Evolutionary conservation across 2,113 vertebrate genomes (phyloP).

Genomic region (Lepus timidus): DNA sequence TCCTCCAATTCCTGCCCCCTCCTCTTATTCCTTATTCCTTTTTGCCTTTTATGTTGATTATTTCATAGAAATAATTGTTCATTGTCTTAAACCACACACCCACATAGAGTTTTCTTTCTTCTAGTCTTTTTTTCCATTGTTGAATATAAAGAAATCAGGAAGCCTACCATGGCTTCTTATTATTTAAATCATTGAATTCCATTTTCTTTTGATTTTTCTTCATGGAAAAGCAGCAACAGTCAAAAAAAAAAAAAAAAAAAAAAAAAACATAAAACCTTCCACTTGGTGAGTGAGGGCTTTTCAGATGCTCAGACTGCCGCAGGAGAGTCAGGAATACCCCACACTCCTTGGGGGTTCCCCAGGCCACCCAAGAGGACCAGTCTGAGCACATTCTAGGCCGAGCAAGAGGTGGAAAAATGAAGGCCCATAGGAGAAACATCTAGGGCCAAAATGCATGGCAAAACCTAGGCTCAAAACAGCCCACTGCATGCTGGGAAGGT

Average conservation of each 20-base stretch:
- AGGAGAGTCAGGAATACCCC: neutral
- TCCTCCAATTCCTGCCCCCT: neutral
- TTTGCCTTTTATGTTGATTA: conserved; percentile 10
- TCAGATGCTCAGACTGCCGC: neutral
- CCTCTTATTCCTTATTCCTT: neutral
- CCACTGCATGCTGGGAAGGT: neutral
- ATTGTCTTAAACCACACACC: neutral
- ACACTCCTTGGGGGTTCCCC: neutral
- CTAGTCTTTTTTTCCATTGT: neutral
- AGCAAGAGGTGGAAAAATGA: neutral
- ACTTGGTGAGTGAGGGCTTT: neutral
- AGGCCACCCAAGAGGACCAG: neutral
- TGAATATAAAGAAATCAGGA: conserved; percentile 39
- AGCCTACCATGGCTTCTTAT: neutral
- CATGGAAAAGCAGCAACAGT: neutral
- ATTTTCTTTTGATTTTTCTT: conserved; percentile 41
- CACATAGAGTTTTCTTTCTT: neutral
- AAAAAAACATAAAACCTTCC: neutral
- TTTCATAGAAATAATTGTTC: conserved; percentile 30
- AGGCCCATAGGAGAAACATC: neutral
- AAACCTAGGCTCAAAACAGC: neutral
- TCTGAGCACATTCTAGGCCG: neutral
- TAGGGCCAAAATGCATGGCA: neutral
- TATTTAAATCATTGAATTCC: neutral
- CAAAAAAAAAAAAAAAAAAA: neutral